Evolutionary conservation across 1,140 invertebrate genomes (phyloP).

Genomic region (Drosophila bocki): DNA sequence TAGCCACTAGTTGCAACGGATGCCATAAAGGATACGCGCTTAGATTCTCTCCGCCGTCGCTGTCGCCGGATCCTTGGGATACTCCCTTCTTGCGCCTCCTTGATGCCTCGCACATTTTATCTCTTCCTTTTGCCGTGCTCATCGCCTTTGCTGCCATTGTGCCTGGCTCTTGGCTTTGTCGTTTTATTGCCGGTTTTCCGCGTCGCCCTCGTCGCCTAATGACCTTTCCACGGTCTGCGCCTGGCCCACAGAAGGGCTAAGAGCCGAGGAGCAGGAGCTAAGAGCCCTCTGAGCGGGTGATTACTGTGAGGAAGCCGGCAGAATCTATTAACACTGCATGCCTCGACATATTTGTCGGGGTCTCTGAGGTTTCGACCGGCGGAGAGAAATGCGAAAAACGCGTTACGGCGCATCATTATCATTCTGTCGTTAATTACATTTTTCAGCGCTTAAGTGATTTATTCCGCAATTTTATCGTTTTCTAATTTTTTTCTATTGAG

Average conservation of each 20-base stretch:
- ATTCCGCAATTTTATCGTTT: slow-evolving; percentile 83
- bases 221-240: slow-evolving; percentile 58
- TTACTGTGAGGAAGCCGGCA: slow-evolving; percentile 41
- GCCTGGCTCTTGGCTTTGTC: slow-evolving; percentile 69
- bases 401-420: slow-evolving; percentile 76
- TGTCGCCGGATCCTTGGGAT: slow-evolving; percentile 16
- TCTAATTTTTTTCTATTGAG: slow-evolving; percentile 76
- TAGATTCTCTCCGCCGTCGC: slow-evolving; percentile 16
- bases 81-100: slow-evolving; percentile 23
- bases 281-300: slow-evolving; percentile 63
- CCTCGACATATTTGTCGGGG: slow-evolving; percentile 54
- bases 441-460: slow-evolving; percentile 82
- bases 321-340: slow-evolving; percentile 72
- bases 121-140: slow-evolving; percentile 69
- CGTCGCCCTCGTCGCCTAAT: slow-evolving; percentile 69
- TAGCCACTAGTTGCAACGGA: slow-evolving; percentile 55
- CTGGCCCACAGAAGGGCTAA: slow-evolving; percentile 22
- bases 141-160: slow-evolving; percentile 60
- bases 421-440: slow-evolving; percentile 84
- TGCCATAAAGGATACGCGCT: slow-evolving; percentile 71
- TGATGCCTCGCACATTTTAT: slow-evolving; percentile 67
- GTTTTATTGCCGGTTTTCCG: slow-evolving; percentile 79
- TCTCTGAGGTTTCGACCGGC: slow-evolving; percentile 20
- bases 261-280: slow-evolving; percentile 7
- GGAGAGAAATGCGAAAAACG: slow-evolving; percentile 56